Percentiles rank a stretch among this genome's conserved stretches.
Evolutionary conservation across 1,140 invertebrate genomes (phyloP).

Genomic region (Macrobrachium nipponense): DNA sequence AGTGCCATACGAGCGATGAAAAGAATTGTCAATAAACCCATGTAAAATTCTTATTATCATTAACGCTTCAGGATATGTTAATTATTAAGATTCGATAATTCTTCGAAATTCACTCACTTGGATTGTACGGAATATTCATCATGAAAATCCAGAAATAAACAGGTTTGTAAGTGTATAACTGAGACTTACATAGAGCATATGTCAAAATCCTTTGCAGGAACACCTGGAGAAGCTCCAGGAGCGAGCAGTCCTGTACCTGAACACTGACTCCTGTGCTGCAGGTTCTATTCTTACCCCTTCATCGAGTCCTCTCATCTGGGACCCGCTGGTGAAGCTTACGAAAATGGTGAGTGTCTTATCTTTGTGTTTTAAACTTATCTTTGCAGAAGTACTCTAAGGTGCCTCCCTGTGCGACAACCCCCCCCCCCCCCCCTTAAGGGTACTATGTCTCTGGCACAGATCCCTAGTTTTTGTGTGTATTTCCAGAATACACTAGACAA

Average conservation of each 20-base stretch:
- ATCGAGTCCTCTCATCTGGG: constrained; percentile 42
- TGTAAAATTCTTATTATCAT: too few relatives aligned
- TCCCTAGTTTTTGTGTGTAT: too few relatives aligned
- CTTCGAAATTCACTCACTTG: too few relatives aligned
- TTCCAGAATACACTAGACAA: too few relatives aligned
- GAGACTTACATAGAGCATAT: neutral
- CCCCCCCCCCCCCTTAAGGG: too few relatives aligned
- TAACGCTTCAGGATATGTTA: too few relatives aligned
- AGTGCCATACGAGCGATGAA: too few relatives aligned
- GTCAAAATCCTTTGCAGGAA: constrained; percentile 57
- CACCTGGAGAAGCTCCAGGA: constrained; percentile 65
- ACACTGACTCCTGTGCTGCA: constrained; percentile 65
- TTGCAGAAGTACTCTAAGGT: neutral
- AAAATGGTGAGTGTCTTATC: constrained; percentile 32
- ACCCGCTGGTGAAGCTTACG: constrained; percentile 30
- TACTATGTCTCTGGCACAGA: too few relatives aligned
- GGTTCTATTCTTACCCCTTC: constrained; percentile 22
- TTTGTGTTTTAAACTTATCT: neutral
- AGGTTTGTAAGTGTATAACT: neutral
- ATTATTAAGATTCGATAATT: too few relatives aligned
- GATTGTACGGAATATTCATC: neutral
- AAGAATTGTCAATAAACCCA: too few relatives aligned
- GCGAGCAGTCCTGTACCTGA: constrained; percentile 68
- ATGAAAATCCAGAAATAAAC: neutral
- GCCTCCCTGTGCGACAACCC: too few relatives aligned